Percentiles rank a stretch among this genome's conserved stretches.
Evolutionary conservation across 2,797 vertebrate species (phyloP).

Genomic region (Notoglanidium macrostoma): DNA sequence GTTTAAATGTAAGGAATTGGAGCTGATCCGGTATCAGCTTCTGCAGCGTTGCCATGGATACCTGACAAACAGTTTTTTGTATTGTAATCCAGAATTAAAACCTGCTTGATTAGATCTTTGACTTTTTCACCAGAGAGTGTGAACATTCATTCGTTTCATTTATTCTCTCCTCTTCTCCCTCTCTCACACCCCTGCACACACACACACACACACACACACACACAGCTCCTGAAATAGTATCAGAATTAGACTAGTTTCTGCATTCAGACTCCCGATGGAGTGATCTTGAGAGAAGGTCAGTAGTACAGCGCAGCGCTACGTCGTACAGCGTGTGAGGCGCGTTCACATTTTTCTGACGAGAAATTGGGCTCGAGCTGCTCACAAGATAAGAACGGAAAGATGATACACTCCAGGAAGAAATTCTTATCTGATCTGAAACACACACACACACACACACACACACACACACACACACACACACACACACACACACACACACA

Average conservation of each 20-base stretch:
- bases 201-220: constrained; percentile 41
- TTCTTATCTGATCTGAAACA: not conserved
- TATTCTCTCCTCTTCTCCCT: not conserved
- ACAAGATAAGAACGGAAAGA: constrained; percentile 58
- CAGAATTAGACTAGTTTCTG: constrained; percentile 59
- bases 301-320: constrained; percentile 35
- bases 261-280: constrained; percentile 49
- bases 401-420: constrained; percentile 36
- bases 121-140: constrained; percentile 16
- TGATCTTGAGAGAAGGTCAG: constrained; percentile 58
- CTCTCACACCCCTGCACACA: not conserved
- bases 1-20: not conserved
- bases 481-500: constrained; percentile 20
- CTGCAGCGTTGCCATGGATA: constrained; percentile 34
- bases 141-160: constrained; percentile 15
- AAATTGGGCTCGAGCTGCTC: constrained; percentile 55
- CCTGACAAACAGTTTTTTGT: not conserved
- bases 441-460: constrained; percentile 23
- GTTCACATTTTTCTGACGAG: constrained; percentile 58
- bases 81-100: constrained; percentile 54
- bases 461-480: constrained; percentile 10
- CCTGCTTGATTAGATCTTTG: constrained; percentile 17
- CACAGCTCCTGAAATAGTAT: constrained; percentile 44
- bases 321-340: constrained; percentile 30
- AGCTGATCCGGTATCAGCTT: not conserved